Evolutionary conservation across 2,113 vertebrate species (phyloP).

Genomic region (Gallinago media): DNA sequence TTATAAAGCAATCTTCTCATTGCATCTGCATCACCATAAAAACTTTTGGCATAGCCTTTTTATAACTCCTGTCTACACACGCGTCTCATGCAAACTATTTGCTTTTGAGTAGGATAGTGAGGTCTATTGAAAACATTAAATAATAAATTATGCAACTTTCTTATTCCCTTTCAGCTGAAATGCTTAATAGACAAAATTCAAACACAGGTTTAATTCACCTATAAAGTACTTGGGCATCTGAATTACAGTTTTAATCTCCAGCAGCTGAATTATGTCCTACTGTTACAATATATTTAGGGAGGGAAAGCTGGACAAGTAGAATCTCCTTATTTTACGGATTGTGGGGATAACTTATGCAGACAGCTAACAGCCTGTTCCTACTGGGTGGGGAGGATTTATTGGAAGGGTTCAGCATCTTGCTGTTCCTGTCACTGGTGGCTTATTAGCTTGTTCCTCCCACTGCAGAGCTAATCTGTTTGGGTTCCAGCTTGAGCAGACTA

Average conservation of each 20-base stretch:
- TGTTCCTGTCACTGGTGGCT: background rate
- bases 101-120: constrained; percentile 1
- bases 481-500: background rate
- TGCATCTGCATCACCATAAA: background rate
- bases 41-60: background rate
- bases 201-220: constrained; percentile 44
- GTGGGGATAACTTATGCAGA: constrained; percentile 39
- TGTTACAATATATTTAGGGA: constrained; percentile 24
- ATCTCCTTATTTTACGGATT: background rate
- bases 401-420: background rate
- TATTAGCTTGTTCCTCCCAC: background rate
- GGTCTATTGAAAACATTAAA: constrained; percentile 17
- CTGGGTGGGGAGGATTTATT: constrained; percentile 12
- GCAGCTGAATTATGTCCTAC: constrained; percentile 27
- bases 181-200: constrained; percentile 37
- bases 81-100: constrained; percentile 12
- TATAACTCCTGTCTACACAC: background rate
- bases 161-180: constrained; percentile 12
- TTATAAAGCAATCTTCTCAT: constrained; percentile 19
- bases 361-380: constrained; percentile 20
- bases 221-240: constrained; percentile 13
- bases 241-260: constrained; percentile 59
- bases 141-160: constrained; percentile 34
- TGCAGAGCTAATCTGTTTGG: background rate
- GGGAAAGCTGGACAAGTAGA: background rate